Percentiles rank a stretch among this genome's conserved stretches.
phyloP scores from a whole-genome alignment of 2,888 invertebrate genomes.

The Nowickia ferox region DNA sequence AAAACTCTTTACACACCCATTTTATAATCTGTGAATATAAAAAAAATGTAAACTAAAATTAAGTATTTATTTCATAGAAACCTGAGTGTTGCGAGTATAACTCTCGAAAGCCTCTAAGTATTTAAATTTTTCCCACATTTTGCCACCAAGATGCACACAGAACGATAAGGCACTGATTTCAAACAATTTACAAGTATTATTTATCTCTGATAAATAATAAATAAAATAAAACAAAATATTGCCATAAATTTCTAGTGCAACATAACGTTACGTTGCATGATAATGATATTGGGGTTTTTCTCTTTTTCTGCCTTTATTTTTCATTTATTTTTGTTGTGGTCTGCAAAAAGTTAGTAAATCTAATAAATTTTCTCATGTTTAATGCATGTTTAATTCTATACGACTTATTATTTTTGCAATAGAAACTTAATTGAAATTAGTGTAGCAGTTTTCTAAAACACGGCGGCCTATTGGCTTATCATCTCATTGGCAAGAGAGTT shows the following conservation, averaged over 20 bases:
- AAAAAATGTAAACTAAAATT: no score
- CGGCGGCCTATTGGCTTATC: conserved; percentile 10
- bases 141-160: conserved; percentile 3
- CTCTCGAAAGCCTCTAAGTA: background rate
- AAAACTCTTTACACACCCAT: background rate
- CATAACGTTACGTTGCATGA: conserved; percentile 56
- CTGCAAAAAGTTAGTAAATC: conserved; percentile 18
- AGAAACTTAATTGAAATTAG: conserved; percentile 40
- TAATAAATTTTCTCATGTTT: conserved; percentile 22
- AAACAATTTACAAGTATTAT: conserved; percentile 19
- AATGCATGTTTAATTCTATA: background rate
- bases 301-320: conserved; percentile 1
- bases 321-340: conserved; percentile 17
- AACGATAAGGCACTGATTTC: conserved; percentile 34
- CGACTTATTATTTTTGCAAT: conserved; percentile 10
- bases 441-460: conserved; percentile 34
- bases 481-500: conserved; percentile 13
- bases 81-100: background rate
- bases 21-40: background rate
- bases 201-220: conserved; percentile 8
- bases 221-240: conserved; percentile 21
- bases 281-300: background rate
- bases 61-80: background rate
- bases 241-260: conserved; percentile 23
- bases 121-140: conserved; percentile 32